Conservation (phyloP, 2,888 invertebrate genomes). For the Agonum fuliginosum region DNA sequence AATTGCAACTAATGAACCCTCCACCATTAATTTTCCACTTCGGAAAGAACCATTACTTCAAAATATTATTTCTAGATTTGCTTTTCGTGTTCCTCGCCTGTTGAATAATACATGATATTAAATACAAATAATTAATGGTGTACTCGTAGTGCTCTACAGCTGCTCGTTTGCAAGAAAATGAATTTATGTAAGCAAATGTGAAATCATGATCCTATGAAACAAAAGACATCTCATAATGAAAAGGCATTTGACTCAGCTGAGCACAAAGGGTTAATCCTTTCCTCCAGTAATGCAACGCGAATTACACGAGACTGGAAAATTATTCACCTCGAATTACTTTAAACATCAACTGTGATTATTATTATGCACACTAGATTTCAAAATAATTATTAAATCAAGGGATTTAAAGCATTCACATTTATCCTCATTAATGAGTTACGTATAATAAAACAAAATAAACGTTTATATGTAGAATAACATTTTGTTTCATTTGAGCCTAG, state of each 20-base stretch:
- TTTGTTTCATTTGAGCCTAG: too few species aligned
- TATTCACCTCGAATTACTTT: neutral
- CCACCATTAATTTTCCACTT: neutral
- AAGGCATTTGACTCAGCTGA: neutral
- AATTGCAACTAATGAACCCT: too few species aligned
- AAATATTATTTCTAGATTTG: neutral
- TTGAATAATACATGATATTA: constrained; percentile 9
- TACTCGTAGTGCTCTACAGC: neutral
- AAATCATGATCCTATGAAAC: constrained; percentile 3
- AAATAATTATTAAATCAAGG: too few species aligned
- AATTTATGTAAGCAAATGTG: constrained; percentile 15
- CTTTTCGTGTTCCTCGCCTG: neutral
- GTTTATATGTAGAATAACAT: too few species aligned
- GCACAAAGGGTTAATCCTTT: constrained; percentile 34
- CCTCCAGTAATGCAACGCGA: neutral
- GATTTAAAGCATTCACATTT: too few species aligned
- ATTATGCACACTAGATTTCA: too few species aligned
- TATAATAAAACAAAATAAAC: too few species aligned
- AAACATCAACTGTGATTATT: too few species aligned
- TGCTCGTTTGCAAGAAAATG: neutral
- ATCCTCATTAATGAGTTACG: too few species aligned
- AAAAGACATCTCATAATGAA: constrained; percentile 9
- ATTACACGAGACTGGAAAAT: constrained; percentile 4
- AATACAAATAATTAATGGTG: constrained; percentile 12
- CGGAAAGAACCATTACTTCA: neutral